Percentiles rank a stretch among this genome's conserved stretches.
Conservation (phyloP, 1,140 invertebrate genomes). For the Zaprionus capensis region DNA sequence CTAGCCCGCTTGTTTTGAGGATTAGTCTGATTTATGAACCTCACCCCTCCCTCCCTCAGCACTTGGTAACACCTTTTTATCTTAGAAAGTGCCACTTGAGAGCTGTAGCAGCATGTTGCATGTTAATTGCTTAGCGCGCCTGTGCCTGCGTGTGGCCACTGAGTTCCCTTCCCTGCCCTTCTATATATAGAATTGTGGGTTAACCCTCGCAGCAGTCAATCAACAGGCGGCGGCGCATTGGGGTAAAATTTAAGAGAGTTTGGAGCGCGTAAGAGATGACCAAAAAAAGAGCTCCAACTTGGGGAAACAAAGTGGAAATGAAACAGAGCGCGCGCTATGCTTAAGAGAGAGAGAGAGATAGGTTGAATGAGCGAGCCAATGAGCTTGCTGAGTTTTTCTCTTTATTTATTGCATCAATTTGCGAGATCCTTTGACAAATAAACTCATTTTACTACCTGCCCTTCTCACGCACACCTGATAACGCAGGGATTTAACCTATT, state of each 20-base stretch:
- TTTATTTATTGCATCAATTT: background rate
- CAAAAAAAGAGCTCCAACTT: background rate
- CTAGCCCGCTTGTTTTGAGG: slow-evolving; percentile 5
- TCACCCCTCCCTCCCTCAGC: background rate
- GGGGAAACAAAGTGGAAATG: slow-evolving; percentile 32
- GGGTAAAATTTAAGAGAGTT: slow-evolving; percentile 19
- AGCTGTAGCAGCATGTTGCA: slow-evolving; percentile 44
- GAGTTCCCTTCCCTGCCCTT: background rate
- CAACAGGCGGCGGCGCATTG: slow-evolving; percentile 20
- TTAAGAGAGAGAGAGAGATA: background rate
- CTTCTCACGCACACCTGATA: background rate
- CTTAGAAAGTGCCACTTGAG: slow-evolving; percentile 65
- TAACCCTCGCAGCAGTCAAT: slow-evolving; percentile 36
- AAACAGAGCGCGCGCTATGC: background rate
- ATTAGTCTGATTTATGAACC: slow-evolving; percentile 45
- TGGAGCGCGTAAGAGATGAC: background rate
- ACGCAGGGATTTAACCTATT: background rate
- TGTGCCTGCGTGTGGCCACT: slow-evolving; percentile 37
- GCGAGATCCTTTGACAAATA: background rate
- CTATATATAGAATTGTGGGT: slow-evolving; percentile 44
- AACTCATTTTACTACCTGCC: background rate
- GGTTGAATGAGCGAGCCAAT: background rate
- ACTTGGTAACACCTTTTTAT: slow-evolving; percentile 43
- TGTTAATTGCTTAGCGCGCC: slow-evolving; percentile 51
- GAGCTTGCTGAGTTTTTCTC: slow-evolving; percentile 1